Percentiles rank a stretch among this genome's conserved stretches.
Evolutionary conservation across 2,113 vertebrate species (phyloP).

Genomic region (Odocoileus hemionus): DNA sequence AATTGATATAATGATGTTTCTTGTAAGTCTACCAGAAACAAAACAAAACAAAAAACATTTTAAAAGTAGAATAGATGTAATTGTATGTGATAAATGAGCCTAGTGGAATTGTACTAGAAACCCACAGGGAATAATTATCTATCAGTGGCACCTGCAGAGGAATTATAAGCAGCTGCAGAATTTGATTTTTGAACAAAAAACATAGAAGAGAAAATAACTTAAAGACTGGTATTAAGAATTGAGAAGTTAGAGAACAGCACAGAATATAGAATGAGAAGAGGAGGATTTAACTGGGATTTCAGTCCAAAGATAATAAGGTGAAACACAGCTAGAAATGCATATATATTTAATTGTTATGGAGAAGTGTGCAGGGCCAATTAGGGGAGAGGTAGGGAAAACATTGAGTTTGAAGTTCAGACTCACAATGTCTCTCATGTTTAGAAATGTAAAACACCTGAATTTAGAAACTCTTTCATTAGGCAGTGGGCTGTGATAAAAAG

Average conservation of each 20-base stretch:
- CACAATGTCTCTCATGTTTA: not conserved
- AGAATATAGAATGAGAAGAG: not conserved
- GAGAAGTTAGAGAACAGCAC: conserved; percentile 44
- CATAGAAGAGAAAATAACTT: conserved; percentile 52
- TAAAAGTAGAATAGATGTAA: conserved; percentile 68
- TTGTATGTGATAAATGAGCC: conserved; percentile 70
- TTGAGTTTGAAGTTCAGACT: not conserved
- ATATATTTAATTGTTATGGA: not conserved
- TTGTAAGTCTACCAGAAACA: conserved; percentile 64
- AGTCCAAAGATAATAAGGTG: not conserved
- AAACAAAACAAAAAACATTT: conserved; percentile 69
- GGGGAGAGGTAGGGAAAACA: not conserved
- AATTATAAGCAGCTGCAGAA: conserved; percentile 71
- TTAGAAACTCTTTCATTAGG: not conserved
- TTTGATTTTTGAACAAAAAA: conserved; percentile 71
- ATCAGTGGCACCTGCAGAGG: conserved; percentile 54
- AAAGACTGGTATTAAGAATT: conserved; percentile 37
- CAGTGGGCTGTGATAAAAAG: not conserved
- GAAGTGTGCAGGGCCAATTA: not conserved
- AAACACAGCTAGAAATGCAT: not conserved
- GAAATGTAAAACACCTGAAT: not conserved
- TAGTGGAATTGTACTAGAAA: conserved; percentile 61
- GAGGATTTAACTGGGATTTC: not conserved
- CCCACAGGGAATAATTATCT: conserved; percentile 68
- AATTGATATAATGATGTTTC: conserved; percentile 64